Evolutionary conservation across 2,888 invertebrate genomes (phyloP).

Genomic region (Neocrepidodera transversa): DNA sequence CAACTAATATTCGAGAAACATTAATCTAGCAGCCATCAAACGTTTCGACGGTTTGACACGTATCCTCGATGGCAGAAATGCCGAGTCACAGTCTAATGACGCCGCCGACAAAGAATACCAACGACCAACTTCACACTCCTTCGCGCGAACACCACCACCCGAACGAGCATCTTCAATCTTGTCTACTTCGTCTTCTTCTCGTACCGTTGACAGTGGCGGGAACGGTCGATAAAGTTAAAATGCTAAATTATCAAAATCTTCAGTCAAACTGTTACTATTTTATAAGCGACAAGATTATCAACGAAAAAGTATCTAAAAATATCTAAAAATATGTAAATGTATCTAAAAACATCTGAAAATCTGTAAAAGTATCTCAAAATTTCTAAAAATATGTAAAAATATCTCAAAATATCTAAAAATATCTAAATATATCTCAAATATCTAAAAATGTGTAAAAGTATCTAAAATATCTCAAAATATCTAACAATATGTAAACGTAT

Average conservation of each 20-base stretch:
- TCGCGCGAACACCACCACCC: background rate
- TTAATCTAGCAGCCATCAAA: slow-evolving; percentile 60
- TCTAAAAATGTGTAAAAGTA: no score
- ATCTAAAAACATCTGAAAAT: no score
- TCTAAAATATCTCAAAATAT: no score
- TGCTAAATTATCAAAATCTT: background rate
- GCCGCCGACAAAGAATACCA: slow-evolving; percentile 42
- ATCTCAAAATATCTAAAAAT: no score
- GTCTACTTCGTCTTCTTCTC: background rate
- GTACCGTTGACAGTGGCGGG: background rate
- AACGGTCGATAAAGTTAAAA: background rate
- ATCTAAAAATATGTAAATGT: no score
- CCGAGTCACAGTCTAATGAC: slow-evolving; percentile 47
- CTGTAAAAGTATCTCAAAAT: no score
- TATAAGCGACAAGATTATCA: background rate
- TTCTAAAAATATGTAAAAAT: no score
- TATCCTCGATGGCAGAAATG: slow-evolving; percentile 43
- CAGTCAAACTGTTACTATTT: background rate
- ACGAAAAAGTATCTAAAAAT: no score
- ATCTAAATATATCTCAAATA: no score
- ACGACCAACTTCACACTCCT: slow-evolving; percentile 42
- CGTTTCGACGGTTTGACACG: slow-evolving; percentile 46
- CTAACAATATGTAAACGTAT: no score
- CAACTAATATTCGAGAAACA: slow-evolving; percentile 58
- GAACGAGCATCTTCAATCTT: background rate